Conservation (phyloP, 2,888 invertebrate genomes). For the Melanchra persicariae region DNA sequence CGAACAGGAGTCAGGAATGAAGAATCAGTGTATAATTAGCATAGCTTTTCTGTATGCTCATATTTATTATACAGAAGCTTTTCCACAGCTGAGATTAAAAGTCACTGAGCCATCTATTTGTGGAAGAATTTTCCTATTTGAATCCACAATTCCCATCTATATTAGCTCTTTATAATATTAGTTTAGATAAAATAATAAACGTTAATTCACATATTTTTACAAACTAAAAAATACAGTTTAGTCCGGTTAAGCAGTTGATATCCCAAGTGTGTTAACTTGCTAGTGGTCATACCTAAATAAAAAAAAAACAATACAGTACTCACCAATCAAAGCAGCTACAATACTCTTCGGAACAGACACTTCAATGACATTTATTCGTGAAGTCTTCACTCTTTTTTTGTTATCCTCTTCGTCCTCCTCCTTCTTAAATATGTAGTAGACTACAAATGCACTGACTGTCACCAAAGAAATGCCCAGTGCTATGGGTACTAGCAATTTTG, state of each 20-base stretch:
- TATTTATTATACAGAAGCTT: no score
- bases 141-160: no score
- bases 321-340: slow-evolving; percentile 92
- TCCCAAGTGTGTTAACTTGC: no score
- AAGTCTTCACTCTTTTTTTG: slow-evolving; percentile 76
- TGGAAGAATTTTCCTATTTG: no score
- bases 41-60: no score
- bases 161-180: background rate
- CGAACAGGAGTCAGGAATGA: no score
- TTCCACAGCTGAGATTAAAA: no score
- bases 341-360: slow-evolving; percentile 91
- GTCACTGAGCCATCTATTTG: no score
- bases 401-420: slow-evolving; percentile 89
- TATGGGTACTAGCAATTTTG: slow-evolving; percentile 88
- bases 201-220: background rate
- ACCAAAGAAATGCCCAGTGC: slow-evolving; percentile 93
- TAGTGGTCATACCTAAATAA: no score
- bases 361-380: slow-evolving; percentile 88
- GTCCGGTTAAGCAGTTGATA: no score
- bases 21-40: no score
- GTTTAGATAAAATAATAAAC: background rate
- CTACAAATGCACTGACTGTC: slow-evolving; percentile 92
- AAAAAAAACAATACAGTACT: slow-evolving; percentile 57
- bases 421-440: slow-evolving; percentile 93
- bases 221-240: background rate